These are phyloP conservation scores for Phoronis australis DNA, from an alignment of 2,888 invertebrate species.

Conservation along the genomic window DNA sequence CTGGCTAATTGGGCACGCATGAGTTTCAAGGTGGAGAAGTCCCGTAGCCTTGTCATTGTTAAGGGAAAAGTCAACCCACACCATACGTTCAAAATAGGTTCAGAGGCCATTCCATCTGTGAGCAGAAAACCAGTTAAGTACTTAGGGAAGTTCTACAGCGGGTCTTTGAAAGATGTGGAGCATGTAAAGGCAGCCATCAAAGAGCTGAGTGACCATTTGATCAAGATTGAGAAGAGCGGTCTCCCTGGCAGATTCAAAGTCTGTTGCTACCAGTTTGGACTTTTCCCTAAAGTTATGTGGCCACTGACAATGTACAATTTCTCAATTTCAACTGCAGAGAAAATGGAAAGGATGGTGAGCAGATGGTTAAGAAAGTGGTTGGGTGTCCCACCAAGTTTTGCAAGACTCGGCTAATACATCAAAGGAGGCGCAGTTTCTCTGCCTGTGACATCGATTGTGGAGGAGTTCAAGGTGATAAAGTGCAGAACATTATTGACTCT, in stretches of 20 bases:
- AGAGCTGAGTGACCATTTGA: background rate
- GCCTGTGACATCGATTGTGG: constrained; percentile 8
- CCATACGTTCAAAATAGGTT: too few species aligned
- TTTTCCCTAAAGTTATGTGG: constrained; percentile 7
- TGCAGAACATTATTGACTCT: constrained; percentile 7
- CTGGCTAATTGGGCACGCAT: too few species aligned
- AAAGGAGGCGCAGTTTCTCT: constrained; percentile 3
- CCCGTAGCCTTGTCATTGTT: too few species aligned
- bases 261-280: constrained; percentile 7
- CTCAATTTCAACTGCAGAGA: constrained; percentile 3
- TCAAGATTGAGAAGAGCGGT: constrained; percentile 1
- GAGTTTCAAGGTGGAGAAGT: too few species aligned
- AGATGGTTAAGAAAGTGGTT: constrained; percentile 7
- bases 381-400: constrained; percentile 7
- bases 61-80: too few species aligned
- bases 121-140: constrained; percentile 3
- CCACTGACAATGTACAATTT: constrained; percentile 10
- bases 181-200: background rate
- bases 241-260: constrained; percentile 9
- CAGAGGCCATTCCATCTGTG: constrained; percentile 5
- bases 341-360: constrained; percentile 5
- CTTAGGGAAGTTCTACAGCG: constrained; percentile 2
- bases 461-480: constrained; percentile 8
- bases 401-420: constrained; percentile 5
- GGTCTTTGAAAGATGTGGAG: background rate